These are phyloP conservation scores for Propithecus perrieri DNA, from an alignment of 2,797 vertebrate genomes.

Conservation along the genomic window DNA sequence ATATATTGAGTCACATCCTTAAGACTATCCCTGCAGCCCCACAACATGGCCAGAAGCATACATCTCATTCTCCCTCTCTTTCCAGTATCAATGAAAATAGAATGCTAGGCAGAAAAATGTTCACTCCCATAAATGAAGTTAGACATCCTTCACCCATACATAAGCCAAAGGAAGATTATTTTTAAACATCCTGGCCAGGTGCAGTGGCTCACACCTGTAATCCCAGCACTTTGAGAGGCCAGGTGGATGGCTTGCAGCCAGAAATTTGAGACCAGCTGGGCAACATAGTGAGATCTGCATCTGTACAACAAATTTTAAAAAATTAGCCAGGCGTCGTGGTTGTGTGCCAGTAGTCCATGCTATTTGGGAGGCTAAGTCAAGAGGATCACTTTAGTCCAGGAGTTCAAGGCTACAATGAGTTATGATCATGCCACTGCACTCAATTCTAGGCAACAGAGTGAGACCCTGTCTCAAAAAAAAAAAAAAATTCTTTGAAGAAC, in stretches of 20 bases:
- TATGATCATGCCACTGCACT: neutral
- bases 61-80: neutral
- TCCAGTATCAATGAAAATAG: neutral
- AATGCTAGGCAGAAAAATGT: neutral
- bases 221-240: neutral
- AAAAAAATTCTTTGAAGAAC: neutral
- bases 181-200: neutral
- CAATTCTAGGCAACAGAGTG: neutral
- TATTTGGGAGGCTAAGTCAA: neutral
- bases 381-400: neutral
- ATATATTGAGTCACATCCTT: neutral
- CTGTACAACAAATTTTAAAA: neutral
- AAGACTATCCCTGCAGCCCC: neutral
- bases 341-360: neutral
- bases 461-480: neutral
- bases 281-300: neutral
- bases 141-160: neutral
- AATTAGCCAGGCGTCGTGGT: neutral
- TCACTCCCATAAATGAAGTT: neutral
- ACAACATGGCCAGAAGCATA: neutral
- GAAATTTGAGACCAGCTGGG: neutral
- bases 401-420: neutral
- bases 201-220: neutral
- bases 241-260: neutral
- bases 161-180: neutral